Base-by-base conservation (phyloP, 1,140 invertebrate genomes). In the Caerostris darwini region DNA sequence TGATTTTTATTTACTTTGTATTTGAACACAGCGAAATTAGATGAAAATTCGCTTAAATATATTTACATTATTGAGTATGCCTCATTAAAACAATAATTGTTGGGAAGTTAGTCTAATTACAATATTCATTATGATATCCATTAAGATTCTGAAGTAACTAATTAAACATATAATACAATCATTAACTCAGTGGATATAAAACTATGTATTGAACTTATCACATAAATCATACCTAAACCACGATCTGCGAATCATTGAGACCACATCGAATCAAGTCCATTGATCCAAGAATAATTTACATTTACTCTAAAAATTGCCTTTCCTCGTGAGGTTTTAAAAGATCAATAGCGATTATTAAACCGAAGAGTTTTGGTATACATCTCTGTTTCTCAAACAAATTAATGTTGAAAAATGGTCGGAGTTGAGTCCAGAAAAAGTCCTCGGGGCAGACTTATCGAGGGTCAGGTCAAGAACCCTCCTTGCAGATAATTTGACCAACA, bases 391-490 rank as follows among this genome's bases (percentile, higher is more conserved):
- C 10, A 77, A 77, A 77, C 71, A 77, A 77, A 77, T 77, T 77
- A 77, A 77, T 77, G 71, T 77, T 53, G 10, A 14, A 77, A 69
- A 69, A 69, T 77, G 71, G 71, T 77, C 71, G 8, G 50, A 34
- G 71, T 53, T n/a, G 12, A 50, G 71, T 77, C 71, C 71, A 50
- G 50, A 77, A 34, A 34, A 77, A 53, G 5, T 77, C 71, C 71
- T 14, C 34, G 34, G 71, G 71, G 71, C 71, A 77, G 71, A 77
- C 71, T 77, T 77, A 77, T 77, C 57, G 54, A 61, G 85, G 56
- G 56, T 87, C 58, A 87, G 88, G 88, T 90, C 64, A 71, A 90
- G 57, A 90, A 69, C 69, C 69, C 54, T 90, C 71, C 54, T 56
- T 71, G 12, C 77, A 19, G 64, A 71, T 57, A 71, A 90, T 90